Evolutionary conservation across 2,888 invertebrate species (phyloP), one percentile per base, ranked within the genome.

Genomic region (Camptogramma bilineatum): DNA sequence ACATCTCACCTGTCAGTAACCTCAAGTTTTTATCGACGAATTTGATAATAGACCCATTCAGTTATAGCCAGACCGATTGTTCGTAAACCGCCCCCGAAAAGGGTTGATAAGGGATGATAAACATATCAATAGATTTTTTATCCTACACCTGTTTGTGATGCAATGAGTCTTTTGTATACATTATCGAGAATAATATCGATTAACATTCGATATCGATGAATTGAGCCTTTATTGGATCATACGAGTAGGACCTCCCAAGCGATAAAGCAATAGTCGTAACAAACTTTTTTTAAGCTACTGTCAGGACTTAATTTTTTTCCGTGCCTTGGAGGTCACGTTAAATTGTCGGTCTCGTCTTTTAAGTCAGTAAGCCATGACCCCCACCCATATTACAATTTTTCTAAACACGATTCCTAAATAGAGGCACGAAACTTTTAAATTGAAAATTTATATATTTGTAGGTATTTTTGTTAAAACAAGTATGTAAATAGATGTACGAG

Each of bases 1-100:
- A 92, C 92, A 89, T 90, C 84, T 91, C 87, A 91, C 92, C 91
- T 92, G 93, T 90, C 91, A 87, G 80, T 90, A 89, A 92, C 90
- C 91, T 86, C 86, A 76, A 77, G 78, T 83, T 83, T 84, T 83
- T 75, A 79, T 85, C 80, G 88, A 91, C 90, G 86, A 7, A 28
- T 87, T 82, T 88, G 81, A 39, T 80, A 82, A 63, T 28, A 28
- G 28, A 78, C 76, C 86, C 87, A 91, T 90, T 90, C 87, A 88
- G 51, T 44, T 51, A 82, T 86, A 82, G 81, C 80, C 79, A 76
- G 17, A 68, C 63, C 80, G 78, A 88, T 91, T 90, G 88, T 91
- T 87, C 81, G 73, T 79, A 84, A 84, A 83, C 83, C 85, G 83
- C 88, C 91, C 89, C 85, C 86, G 76, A 80, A 46, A 89, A 87